These are phyloP conservation scores for Drosophila siamana DNA, from an alignment of 2,888 invertebrate species.

Conservation along the genomic window DNA sequence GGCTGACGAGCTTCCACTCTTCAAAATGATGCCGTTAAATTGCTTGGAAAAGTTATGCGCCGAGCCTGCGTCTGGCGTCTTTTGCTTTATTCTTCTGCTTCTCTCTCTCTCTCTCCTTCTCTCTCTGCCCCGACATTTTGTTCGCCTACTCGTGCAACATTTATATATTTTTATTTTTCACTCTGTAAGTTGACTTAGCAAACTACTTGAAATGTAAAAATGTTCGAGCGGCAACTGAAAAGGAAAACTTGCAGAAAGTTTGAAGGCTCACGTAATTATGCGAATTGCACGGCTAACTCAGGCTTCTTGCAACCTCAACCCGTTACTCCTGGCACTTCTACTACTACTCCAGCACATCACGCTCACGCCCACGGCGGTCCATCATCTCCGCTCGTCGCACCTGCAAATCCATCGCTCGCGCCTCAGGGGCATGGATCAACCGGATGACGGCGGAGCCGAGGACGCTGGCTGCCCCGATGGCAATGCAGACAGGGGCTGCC, in stretches of 20 bases:
- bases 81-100: not conserved
- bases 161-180: conserved; percentile 42
- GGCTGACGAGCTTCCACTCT: conserved; percentile 23
- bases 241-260: conserved; percentile 66
- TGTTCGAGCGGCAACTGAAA: conserved; percentile 60
- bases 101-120: no score
- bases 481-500: no score
- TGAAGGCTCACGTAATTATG: conserved; percentile 70
- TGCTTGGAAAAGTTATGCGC: conserved; percentile 74
- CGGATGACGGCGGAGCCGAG: conserved; percentile 11
- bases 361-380: not conserved
- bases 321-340: conserved; percentile 23
- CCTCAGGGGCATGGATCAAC: not conserved
- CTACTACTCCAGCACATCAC: conserved; percentile 19
- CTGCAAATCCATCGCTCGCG: not conserved
- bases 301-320: conserved; percentile 20
- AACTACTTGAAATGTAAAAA: conserved; percentile 77
- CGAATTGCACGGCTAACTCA: conserved; percentile 44
- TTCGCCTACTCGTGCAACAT: conserved; percentile 30
- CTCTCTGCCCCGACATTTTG: not conserved
- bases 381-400: not conserved
- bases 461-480: not conserved
- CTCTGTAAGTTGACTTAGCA: conserved; percentile 67
- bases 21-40: conserved; percentile 62
- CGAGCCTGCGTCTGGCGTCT: conserved; percentile 7